Evolutionary conservation across 2,888 invertebrate genomes (phyloP).

Genomic region (Tyria jacobaeae): DNA sequence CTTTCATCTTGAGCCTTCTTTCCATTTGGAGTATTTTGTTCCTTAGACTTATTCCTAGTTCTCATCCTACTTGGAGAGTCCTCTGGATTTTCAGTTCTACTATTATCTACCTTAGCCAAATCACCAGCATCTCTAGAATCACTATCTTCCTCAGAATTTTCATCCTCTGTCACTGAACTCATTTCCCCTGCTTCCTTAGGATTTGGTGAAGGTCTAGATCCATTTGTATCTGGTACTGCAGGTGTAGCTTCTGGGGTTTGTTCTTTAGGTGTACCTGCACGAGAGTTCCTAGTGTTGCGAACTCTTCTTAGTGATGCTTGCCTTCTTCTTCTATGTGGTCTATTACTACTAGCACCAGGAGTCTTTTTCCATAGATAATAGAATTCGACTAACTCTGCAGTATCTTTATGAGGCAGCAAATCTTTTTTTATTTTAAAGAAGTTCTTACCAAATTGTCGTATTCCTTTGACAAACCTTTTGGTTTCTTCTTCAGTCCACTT

Average conservation of each 20-base stretch:
- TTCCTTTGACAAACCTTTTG: slow-evolving; percentile 99
- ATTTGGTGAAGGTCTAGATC: slow-evolving; percentile 88
- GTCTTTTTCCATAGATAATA: slow-evolving; percentile 99
- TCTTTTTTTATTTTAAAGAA: slow-evolving; percentile 99
- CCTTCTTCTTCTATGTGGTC: slow-evolving; percentile 96
- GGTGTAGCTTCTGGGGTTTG: slow-evolving; percentile 88
- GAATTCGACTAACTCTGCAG: slow-evolving; percentile 98
- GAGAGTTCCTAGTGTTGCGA: slow-evolving; percentile 94
- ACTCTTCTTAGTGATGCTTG: slow-evolving; percentile 95
- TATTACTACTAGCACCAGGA: slow-evolving; percentile 98
- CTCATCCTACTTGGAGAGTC: slow-evolving; percentile 96
- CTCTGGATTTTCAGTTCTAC: slow-evolving; percentile 91
- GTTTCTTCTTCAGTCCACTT: slow-evolving; percentile 99
- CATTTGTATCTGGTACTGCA: slow-evolving; percentile 82
- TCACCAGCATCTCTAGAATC: slow-evolving; percentile 94
- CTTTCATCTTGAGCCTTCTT: slow-evolving; percentile 83
- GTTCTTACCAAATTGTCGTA: slow-evolving; percentile 99
- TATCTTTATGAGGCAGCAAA: slow-evolving; percentile 98
- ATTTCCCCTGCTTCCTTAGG: slow-evolving; percentile 90
- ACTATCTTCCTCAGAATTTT: slow-evolving; percentile 98
- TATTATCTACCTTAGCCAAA: slow-evolving; percentile 94
- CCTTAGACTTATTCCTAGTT: slow-evolving; percentile 94
- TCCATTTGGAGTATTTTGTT: slow-evolving; percentile 87
- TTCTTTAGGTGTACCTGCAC: slow-evolving; percentile 92
- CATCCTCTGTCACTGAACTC: slow-evolving; percentile 94